phyloP scores from a whole-genome alignment of 2,888 invertebrate genomes.

The Ectropis crepuscularia region DNA sequence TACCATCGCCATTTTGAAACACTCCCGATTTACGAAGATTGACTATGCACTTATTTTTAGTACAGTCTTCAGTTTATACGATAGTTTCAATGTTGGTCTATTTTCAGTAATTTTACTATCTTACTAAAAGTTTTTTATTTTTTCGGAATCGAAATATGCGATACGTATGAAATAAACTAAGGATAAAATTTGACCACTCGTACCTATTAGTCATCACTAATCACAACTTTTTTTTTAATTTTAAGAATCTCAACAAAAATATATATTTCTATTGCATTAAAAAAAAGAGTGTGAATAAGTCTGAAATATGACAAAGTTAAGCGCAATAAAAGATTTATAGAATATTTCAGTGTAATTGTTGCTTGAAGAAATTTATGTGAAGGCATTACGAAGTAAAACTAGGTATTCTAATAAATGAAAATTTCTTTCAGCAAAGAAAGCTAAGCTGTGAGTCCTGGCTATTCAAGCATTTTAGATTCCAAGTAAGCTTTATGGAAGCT shows the following conservation, averaged over 20 bases:
- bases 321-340: too few relatives aligned
- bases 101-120: constrained; percentile 17
- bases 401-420: constrained; percentile 3
- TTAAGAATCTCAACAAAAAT: too few relatives aligned
- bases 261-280: too few relatives aligned
- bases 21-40: constrained; percentile 29
- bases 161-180: background rate
- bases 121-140: constrained; percentile 1
- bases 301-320: too few relatives aligned
- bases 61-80: constrained; percentile 23
- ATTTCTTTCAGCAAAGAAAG: background rate
- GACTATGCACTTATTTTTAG: constrained; percentile 34
- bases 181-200: too few relatives aligned
- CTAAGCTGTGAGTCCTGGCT: constrained; percentile 26
- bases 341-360: background rate
- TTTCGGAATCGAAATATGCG: background rate
- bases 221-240: too few relatives aligned
- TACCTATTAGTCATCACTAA: too few relatives aligned
- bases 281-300: too few relatives aligned
- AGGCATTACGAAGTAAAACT: background rate
- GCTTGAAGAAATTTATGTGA: background rate
- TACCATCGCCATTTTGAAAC: constrained; percentile 70
- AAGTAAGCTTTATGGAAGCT: constrained; percentile 37
- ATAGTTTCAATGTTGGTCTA: constrained; percentile 27
- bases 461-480: constrained; percentile 27